phyloP scores from a whole-genome alignment of 2,797 vertebrate genomes.

The Coracias cyanogaster region DNA sequence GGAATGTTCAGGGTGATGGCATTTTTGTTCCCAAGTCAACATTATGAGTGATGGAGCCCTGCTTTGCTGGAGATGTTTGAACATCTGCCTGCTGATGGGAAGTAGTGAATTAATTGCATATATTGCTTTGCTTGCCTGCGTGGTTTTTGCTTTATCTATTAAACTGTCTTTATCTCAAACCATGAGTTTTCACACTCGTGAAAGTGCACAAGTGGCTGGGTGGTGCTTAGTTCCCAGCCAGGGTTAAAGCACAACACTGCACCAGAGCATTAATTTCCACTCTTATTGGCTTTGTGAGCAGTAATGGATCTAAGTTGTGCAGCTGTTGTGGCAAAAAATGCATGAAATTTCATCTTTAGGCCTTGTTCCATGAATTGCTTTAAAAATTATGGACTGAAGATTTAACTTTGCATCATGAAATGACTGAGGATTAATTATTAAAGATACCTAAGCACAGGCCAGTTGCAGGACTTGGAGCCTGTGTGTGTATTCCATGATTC shows the following conservation, averaged over 20 bases:
- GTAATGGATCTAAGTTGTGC: background rate
- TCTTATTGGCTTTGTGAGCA: background rate
- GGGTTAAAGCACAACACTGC: background rate
- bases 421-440: background rate
- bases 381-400: background rate
- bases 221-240: background rate
- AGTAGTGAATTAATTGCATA: background rate
- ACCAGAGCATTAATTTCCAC: background rate
- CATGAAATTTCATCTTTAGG: background rate
- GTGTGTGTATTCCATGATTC: background rate
- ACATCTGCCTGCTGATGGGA: fast-evolving
- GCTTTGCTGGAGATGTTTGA: background rate
- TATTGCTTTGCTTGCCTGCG: background rate
- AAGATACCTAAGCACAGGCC: background rate
- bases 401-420: background rate
- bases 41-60: fast-evolving
- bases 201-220: background rate
- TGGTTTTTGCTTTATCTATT: background rate
- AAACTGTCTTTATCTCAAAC: background rate
- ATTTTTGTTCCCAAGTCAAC: background rate
- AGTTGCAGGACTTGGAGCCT: background rate
- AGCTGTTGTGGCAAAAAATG: background rate
- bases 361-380: background rate
- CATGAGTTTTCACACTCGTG: background rate
- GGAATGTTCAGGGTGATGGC: fast-evolving